Percentiles rank a stretch among this genome's conserved stretches.
Evolutionary conservation across 53 echinoderm and acorn worm genomes (phyloP).

Genomic region (Holothuria leucospilota): DNA sequence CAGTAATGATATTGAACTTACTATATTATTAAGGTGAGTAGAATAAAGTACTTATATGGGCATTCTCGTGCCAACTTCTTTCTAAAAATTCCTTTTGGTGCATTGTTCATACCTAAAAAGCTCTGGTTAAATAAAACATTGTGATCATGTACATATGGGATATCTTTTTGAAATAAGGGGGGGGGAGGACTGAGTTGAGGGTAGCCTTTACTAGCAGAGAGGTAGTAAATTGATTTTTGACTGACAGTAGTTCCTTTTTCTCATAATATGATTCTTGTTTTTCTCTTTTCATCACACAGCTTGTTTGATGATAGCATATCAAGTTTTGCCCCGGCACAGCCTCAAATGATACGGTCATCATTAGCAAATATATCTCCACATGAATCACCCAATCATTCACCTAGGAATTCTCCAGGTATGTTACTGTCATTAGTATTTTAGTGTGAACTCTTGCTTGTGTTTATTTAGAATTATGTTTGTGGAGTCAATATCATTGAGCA

Average conservation of each 20-base stretch:
- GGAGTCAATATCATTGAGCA: too few species aligned
- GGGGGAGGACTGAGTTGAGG: too few species aligned
- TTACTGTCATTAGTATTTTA: neutral
- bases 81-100: too few species aligned
- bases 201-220: too few species aligned
- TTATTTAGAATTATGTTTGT: too few species aligned
- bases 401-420: slow-evolving; percentile 91
- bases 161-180: too few species aligned
- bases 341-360: slow-evolving; percentile 72
- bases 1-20: slow-evolving; percentile 88
- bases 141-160: too few species aligned
- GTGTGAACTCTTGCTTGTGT: too few species aligned
- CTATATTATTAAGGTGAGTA: slow-evolving; percentile 84
- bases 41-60: too few species aligned
- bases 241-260: neutral
- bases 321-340: slow-evolving; percentile 81
- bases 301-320: slow-evolving; percentile 94
- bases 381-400: slow-evolving; percentile 89
- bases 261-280: neutral
- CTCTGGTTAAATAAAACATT: too few species aligned
- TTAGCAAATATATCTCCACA: slow-evolving; percentile 86
- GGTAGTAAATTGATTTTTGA: neutral
- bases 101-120: too few species aligned
- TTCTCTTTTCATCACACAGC: slow-evolving; percentile 42
- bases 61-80: too few species aligned